A percentile compares a stretch with the other conserved stretches of the same genome.
These are phyloP conservation scores for Willisornis vidua DNA, from an alignment of 2,113 vertebrate genomes.

Conservation along the genomic window DNA sequence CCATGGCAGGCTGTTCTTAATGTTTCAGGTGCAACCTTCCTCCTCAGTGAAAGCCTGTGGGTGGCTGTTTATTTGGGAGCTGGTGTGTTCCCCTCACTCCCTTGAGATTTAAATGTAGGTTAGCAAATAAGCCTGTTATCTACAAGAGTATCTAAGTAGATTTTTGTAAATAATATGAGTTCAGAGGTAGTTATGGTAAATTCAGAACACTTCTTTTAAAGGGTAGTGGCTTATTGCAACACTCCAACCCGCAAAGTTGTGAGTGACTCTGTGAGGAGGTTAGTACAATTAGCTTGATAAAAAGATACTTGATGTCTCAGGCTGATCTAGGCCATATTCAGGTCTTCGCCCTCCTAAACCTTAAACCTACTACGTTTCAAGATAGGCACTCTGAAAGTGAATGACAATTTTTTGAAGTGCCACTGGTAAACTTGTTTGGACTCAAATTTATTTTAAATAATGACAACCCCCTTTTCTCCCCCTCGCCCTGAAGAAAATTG, in stretches of 20 bases:
- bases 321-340: background rate
- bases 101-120: background rate
- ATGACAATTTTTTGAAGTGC: background rate
- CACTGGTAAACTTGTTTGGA: background rate
- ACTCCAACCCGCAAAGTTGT: fast-evolving
- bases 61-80: background rate
- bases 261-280: background rate
- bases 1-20: background rate
- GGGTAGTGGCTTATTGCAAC: background rate
- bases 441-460: background rate
- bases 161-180: background rate
- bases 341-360: background rate
- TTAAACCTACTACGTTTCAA: background rate
- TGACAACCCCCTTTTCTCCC: background rate
- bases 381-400: background rate
- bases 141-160: background rate
- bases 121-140: background rate
- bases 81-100: background rate
- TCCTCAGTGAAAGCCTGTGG: background rate
- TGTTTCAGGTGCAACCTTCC: background rate
- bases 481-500: background rate
- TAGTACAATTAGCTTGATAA: background rate
- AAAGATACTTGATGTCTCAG: background rate
- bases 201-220: background rate
- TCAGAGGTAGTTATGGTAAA: background rate